A percentile compares a stretch with the other conserved stretches of the same genome.
Evolutionary conservation across 2,113 vertebrate species (phyloP).

Genomic region (Pardalotus punctatus): DNA sequence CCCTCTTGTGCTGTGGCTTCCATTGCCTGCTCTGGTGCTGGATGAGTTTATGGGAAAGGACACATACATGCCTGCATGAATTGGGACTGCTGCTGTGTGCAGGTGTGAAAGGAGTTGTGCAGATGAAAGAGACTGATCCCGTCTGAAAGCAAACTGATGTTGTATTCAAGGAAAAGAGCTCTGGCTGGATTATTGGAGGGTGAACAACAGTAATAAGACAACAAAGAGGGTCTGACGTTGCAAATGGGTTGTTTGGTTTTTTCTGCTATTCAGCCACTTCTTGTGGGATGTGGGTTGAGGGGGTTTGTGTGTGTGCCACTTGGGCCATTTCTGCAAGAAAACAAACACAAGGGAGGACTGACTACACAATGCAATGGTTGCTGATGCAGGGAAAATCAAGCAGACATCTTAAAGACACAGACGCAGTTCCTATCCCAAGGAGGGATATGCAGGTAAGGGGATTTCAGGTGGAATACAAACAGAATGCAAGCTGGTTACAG

Average conservation of each 20-base stretch:
- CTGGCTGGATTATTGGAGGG: not conserved
- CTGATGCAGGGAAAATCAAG: not conserved
- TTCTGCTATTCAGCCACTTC: not conserved
- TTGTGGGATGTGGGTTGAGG: not conserved
- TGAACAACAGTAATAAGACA: not conserved
- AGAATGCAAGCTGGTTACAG: not conserved
- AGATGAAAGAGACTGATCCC: not conserved
- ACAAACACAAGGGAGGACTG: not conserved
- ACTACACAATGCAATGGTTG: not conserved
- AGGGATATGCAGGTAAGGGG: not conserved
- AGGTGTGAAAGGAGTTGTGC: not conserved
- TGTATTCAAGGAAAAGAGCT: not conserved
- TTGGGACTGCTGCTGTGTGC: not conserved
- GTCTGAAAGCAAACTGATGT: not conserved
- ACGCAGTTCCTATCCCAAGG: not conserved
- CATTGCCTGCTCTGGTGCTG: accelerated
- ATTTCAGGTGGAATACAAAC: not conserved
- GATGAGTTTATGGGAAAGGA: not conserved
- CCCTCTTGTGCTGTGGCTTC: not conserved
- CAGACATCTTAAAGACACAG: not conserved
- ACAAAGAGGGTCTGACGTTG: not conserved
- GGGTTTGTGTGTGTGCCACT: not conserved
- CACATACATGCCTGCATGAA: accelerated
- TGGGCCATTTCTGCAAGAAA: not conserved
- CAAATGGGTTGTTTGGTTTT: not conserved